phyloP scores from a whole-genome alignment of 2,797 vertebrate genomes.

The Cynodonichthys magdalenae region DNA sequence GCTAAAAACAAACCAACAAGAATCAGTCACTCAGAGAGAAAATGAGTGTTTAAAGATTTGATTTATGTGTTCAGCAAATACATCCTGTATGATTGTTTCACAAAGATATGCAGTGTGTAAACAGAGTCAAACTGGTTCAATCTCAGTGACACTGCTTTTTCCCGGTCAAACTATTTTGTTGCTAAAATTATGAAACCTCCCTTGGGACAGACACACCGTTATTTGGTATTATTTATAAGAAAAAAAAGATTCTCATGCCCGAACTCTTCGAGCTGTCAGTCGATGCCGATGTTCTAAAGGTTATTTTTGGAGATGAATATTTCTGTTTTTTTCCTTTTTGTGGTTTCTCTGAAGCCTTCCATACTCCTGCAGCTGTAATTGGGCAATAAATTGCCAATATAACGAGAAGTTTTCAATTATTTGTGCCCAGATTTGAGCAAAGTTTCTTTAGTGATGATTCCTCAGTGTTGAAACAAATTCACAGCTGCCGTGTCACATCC shows the following conservation, averaged over 20 bases:
- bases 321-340: conserved; percentile 20
- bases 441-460: not conserved
- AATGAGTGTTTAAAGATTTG: too few species aligned
- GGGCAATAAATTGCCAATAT: not conserved
- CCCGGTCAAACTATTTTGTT: too few species aligned
- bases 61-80: too few species aligned
- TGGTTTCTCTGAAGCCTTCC: conserved; percentile 4
- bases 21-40: not conserved
- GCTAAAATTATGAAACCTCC: conserved; percentile 16
- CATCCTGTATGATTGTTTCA: too few species aligned
- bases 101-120: not conserved
- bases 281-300: conserved; percentile 13
- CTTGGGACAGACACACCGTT: conserved; percentile 37
- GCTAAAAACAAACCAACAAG: not conserved
- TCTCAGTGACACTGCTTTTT: not conserved
- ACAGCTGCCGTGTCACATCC: not conserved
- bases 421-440: too few species aligned
- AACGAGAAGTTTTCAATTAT: too few species aligned
- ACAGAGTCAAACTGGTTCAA: not conserved
- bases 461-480: not conserved
- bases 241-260: conserved; percentile 7
- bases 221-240: conserved; percentile 49
- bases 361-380: conserved; percentile 15
- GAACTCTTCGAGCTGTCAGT: conserved; percentile 43
- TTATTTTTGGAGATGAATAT: conserved; percentile 49